Conservation (phyloP, 2,113 vertebrate species). For the Takifugu flavidus region DNA sequence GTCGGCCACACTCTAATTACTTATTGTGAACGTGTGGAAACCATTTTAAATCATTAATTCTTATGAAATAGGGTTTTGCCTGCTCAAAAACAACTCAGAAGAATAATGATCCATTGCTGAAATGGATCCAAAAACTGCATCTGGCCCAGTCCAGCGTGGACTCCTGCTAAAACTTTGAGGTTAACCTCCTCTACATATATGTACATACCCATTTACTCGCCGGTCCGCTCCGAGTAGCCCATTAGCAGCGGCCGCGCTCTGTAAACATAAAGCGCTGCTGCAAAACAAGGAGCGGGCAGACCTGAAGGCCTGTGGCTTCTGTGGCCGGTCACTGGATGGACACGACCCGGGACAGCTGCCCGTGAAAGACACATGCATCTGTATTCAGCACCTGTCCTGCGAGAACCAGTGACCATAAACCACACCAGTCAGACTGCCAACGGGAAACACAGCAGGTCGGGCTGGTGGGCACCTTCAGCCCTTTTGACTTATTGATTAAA, state of each 20-base stretch:
- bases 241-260: constrained; percentile 36
- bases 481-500: too few relatives aligned
- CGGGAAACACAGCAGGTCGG: constrained; percentile 25
- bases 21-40: constrained; percentile 24
- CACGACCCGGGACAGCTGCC: constrained; percentile 59
- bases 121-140: neutral
- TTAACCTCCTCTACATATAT: neutral
- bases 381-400: constrained; percentile 62
- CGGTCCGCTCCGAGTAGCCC: constrained; percentile 26
- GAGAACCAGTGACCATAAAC: constrained; percentile 40
- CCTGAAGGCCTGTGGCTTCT: constrained; percentile 61
- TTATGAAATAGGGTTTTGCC: neutral
- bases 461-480: neutral
- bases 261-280: constrained; percentile 64
- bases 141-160: too few relatives aligned
- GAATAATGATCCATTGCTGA: neutral
- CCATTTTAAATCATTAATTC: constrained; percentile 22
- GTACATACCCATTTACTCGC: constrained; percentile 12
- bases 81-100: constrained; percentile 1
- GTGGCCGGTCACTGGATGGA: constrained; percentile 53
- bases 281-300: constrained; percentile 39
- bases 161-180: too few relatives aligned
- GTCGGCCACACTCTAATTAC: constrained; percentile 30
- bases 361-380: constrained; percentile 48
- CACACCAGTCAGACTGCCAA: constrained; percentile 40